A percentile compares a stretch with the other conserved stretches of the same genome.
Evolutionary conservation across 2,888 invertebrate genomes (phyloP).

Genomic region (Marronus borbonicus): DNA sequence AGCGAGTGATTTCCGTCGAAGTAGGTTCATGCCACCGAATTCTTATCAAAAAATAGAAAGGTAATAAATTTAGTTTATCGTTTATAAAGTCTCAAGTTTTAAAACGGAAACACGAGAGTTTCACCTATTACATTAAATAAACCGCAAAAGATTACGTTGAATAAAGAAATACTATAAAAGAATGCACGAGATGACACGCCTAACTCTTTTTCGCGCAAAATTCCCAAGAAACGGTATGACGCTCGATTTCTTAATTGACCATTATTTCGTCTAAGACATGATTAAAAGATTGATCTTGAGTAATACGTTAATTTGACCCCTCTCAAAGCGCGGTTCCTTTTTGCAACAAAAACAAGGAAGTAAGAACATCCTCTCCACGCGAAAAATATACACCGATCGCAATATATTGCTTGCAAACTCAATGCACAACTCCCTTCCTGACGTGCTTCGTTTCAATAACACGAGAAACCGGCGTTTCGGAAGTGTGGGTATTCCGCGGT

Average conservation of each 20-base stretch:
- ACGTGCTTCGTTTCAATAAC: background rate
- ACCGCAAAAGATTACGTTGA: too few relatives aligned
- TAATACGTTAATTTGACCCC: too few relatives aligned
- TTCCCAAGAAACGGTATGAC: background rate
- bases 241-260: background rate
- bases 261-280: background rate
- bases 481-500: background rate
- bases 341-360: background rate
- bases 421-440: background rate
- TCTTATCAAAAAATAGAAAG: too few relatives aligned
- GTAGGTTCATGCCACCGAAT: too few relatives aligned
- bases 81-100: too few relatives aligned
- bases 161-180: too few relatives aligned
- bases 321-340: too few relatives aligned
- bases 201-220: too few relatives aligned
- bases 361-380: background rate
- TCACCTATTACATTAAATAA: too few relatives aligned
- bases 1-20: background rate
- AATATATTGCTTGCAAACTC: background rate
- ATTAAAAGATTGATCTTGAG: background rate
- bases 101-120: too few relatives aligned
- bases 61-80: too few relatives aligned
- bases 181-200: too few relatives aligned
- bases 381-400: background rate
- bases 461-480: background rate